Conservation (phyloP, 2,113 vertebrate species). For the Colaptes auratus region DNA sequence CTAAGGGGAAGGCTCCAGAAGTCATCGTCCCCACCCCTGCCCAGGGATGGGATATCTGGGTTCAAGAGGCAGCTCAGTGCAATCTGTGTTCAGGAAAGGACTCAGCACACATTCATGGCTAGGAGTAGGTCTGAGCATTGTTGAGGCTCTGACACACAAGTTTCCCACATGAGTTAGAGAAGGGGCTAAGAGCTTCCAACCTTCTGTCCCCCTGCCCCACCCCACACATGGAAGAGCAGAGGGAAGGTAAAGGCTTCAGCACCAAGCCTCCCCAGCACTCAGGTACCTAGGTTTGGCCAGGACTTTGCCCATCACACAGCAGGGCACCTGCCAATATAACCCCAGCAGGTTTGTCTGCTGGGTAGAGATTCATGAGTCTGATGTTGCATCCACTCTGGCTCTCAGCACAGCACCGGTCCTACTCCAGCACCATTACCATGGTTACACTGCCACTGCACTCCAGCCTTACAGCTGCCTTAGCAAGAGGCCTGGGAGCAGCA, state of each 20-base stretch:
- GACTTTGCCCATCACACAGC: background rate
- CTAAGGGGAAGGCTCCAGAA: accelerated
- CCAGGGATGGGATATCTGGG: background rate
- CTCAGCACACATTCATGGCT: accelerated
- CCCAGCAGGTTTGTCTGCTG: background rate
- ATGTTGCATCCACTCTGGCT: background rate
- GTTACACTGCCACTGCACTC: conserved; percentile 19
- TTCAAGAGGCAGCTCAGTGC: background rate
- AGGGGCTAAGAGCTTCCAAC: background rate
- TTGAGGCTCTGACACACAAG: background rate
- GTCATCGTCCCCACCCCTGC: too few species aligned
- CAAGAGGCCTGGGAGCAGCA: background rate
- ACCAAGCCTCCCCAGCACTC: background rate
- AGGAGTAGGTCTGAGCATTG: background rate
- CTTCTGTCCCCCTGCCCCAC: background rate
- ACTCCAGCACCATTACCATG: conserved; percentile 27
- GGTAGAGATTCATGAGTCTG: background rate
- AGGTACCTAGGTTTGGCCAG: background rate
- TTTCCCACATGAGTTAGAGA: background rate
- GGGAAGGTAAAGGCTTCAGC: background rate
- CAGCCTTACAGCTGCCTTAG: conserved; percentile 9
- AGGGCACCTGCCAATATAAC: background rate
- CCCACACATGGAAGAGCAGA: background rate
- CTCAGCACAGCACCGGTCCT: background rate
- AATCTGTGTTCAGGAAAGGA: background rate